These are phyloP conservation scores for Drosophila micromelanica DNA, from an alignment of 1,140 invertebrate species.

Conservation along the genomic window DNA sequence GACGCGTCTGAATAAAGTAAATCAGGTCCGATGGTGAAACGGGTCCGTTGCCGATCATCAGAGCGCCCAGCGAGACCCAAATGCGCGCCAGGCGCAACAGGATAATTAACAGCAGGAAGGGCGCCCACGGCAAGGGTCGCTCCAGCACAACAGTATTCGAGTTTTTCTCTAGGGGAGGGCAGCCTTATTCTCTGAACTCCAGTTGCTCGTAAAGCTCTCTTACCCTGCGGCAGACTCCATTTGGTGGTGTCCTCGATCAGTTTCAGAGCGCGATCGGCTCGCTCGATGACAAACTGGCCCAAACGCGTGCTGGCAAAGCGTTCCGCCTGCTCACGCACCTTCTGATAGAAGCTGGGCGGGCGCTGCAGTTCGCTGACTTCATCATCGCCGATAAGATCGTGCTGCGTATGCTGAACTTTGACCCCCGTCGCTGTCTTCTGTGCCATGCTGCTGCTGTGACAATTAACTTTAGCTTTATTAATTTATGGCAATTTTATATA, in stretches of 20 bases:
- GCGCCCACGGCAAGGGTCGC: conserved; percentile 73
- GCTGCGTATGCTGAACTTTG: conserved; percentile 57
- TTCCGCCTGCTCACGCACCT: conserved; percentile 62
- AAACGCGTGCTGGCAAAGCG: conserved; percentile 66
- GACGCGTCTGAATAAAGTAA: conserved; percentile 77
- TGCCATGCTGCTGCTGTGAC: conserved; percentile 45
- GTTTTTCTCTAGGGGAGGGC: conserved; percentile 42
- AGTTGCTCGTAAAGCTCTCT: neutral
- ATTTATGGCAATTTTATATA: conserved; percentile 7
- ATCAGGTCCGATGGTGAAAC: conserved; percentile 64
- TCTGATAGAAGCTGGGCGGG: conserved; percentile 56
- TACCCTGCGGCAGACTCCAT: conserved; percentile 79
- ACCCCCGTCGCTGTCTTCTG: conserved; percentile 44
- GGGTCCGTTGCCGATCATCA: conserved; percentile 73
- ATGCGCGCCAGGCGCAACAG: conserved; percentile 67
- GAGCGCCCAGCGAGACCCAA: conserved; percentile 69
- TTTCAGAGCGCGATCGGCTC: conserved; percentile 60
- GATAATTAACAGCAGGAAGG: conserved; percentile 71
- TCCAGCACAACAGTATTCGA: conserved; percentile 40
- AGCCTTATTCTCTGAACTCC: neutral
- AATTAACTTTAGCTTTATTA: conserved; percentile 33
- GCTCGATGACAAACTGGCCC: conserved; percentile 67
- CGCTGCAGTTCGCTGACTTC: conserved; percentile 67
- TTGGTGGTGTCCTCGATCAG: conserved; percentile 77
- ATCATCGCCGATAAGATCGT: conserved; percentile 69